Conservation (phyloP, 2,113 vertebrate genomes). For the Syrmaticus mikado region DNA sequence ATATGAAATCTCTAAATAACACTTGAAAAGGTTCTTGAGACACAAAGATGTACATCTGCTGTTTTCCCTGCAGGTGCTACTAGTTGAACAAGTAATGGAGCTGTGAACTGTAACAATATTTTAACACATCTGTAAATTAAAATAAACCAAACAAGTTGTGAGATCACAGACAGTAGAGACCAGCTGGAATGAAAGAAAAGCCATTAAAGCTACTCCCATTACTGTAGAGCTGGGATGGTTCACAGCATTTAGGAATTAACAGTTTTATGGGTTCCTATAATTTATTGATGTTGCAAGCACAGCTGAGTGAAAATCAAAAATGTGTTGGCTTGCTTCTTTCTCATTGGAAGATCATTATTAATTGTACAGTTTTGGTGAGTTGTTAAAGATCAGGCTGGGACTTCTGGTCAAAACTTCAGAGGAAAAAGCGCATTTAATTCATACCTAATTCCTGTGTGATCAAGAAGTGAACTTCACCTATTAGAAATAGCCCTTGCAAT, state of each 20-base stretch:
- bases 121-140: not conserved
- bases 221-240: not conserved
- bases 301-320: not conserved
- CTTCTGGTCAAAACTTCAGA: not conserved
- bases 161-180: not conserved
- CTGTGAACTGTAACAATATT: not conserved
- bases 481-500: not conserved
- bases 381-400: not conserved
- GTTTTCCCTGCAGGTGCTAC: not conserved
- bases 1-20: not conserved
- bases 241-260: not conserved
- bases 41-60: not conserved
- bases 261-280: not conserved
- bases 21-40: not conserved
- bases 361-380: not conserved
- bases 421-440: not conserved
- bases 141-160: not conserved
- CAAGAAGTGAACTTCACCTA: not conserved
- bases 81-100: not conserved
- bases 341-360: not conserved
- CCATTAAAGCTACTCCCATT: not conserved
- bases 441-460: not conserved
- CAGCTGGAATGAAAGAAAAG: not conserved
- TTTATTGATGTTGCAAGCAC: not conserved
- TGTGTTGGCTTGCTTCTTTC: not conserved